Evolutionary conservation across 2,888 invertebrate genomes (phyloP).

Genomic region (Cosmia trapezina): DNA sequence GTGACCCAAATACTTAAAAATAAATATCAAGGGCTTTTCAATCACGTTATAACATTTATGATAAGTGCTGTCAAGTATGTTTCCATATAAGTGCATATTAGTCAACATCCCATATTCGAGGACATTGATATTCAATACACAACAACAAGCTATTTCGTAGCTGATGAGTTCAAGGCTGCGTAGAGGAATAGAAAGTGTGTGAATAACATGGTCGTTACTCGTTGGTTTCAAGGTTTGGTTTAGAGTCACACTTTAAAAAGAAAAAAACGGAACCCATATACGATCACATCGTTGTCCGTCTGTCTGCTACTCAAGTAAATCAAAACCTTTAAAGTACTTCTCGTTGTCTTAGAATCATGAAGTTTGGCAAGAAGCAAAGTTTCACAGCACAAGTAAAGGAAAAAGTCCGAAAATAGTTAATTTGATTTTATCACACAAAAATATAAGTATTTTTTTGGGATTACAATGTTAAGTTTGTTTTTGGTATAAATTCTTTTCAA

Average conservation of each 20-base stretch:
- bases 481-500: too few species aligned
- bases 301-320: too few species aligned
- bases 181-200: slow-evolving; percentile 12
- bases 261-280: too few species aligned
- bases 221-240: slow-evolving; percentile 23
- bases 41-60: background rate
- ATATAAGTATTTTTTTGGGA: too few species aligned
- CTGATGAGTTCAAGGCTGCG: slow-evolving; percentile 38
- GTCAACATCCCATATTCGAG: background rate
- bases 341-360: too few species aligned
- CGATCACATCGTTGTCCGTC: too few species aligned
- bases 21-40: slow-evolving; percentile 8
- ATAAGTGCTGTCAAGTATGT: background rate
- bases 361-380: too few species aligned
- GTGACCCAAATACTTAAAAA: background rate
- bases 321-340: too few species aligned
- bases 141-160: background rate
- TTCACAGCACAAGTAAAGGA: too few species aligned
- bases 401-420: too few species aligned
- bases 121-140: slow-evolving; percentile 10
- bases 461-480: too few species aligned
- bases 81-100: slow-evolving; percentile 2
- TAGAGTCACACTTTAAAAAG: background rate
- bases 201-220: background rate
- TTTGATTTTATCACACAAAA: too few species aligned